Evolutionary conservation across 2,888 invertebrate genomes (phyloP).

Genomic region (Parnassius mnemosyne): DNA sequence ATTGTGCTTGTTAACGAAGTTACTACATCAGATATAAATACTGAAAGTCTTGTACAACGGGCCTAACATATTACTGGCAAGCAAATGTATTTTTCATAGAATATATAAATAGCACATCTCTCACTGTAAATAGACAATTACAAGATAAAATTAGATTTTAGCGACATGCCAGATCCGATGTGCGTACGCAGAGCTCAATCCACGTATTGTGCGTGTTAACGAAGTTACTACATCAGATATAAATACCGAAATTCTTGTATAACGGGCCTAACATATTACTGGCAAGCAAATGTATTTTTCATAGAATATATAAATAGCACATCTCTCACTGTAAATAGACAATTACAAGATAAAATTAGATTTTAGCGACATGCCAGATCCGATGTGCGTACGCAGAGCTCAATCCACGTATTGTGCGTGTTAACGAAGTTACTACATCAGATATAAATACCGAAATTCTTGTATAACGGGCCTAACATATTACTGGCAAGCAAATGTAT

Average conservation of each 20-base stretch:
- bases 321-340: conserved; percentile 26
- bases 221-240: conserved; percentile 41
- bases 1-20: conserved; percentile 39
- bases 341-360: conserved; percentile 18
- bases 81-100: conserved; percentile 22
- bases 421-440: conserved; percentile 38
- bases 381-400: conserved; percentile 55
- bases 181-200: conserved; percentile 54
- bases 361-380: conserved; percentile 17
- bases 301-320: conserved; percentile 20
- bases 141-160: conserved; percentile 12
- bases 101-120: conserved; percentile 19
- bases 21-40: conserved; percentile 41
- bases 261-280: conserved; percentile 42
- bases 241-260: conserved; percentile 43
- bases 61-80: conserved; percentile 40
- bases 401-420: conserved; percentile 49
- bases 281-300: conserved; percentile 22
- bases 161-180: conserved; percentile 39
- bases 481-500: conserved; percentile 21
- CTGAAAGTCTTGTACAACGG: conserved; percentile 42
- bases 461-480: conserved; percentile 45
- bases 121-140: conserved; percentile 27
- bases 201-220: conserved; percentile 43
- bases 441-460: conserved; percentile 45